These are phyloP conservation scores for Melipona quadrifasciata DNA, from an alignment of 1,140 invertebrate genomes.

Conservation along the genomic window DNA sequence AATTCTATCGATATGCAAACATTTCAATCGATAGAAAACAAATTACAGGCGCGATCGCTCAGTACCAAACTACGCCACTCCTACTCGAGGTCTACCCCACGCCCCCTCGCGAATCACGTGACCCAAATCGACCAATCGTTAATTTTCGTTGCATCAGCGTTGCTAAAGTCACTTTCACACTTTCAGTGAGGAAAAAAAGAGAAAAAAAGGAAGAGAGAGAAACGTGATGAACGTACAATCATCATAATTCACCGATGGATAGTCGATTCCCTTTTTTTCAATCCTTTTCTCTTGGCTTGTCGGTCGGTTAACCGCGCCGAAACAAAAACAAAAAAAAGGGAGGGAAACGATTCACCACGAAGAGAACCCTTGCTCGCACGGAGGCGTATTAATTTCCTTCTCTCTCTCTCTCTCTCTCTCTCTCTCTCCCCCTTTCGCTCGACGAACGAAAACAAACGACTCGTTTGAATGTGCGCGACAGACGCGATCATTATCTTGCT, in stretches of 20 bases:
- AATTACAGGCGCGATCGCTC: too few relatives aligned
- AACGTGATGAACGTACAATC: background rate
- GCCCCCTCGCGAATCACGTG: too few relatives aligned
- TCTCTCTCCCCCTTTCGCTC: background rate
- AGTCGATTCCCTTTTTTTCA: conserved; percentile 20
- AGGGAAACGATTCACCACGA: background rate
- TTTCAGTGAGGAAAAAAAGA: too few relatives aligned
- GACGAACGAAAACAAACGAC: conserved; percentile 33
- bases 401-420: too few relatives aligned
- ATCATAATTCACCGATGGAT: conserved; percentile 35
- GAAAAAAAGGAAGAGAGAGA: background rate
- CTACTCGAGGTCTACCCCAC: too few relatives aligned
- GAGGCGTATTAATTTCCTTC: conserved; percentile 39
- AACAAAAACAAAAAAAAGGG: background rate
- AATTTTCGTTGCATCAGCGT: too few relatives aligned
- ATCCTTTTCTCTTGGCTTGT: background rate
- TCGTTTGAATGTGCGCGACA: conserved; percentile 30
- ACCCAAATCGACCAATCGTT: too few relatives aligned
- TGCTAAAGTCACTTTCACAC: too few relatives aligned
- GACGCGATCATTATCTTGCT: conserved; percentile 59
- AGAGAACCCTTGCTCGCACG: conserved; percentile 5
- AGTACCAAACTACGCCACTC: too few relatives aligned
- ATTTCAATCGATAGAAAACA: too few relatives aligned
- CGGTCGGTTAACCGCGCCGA: background rate
- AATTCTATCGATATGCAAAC: too few relatives aligned